Conservation (phyloP, 2,888 invertebrate genomes). For the Leptopterna dolabrata region DNA sequence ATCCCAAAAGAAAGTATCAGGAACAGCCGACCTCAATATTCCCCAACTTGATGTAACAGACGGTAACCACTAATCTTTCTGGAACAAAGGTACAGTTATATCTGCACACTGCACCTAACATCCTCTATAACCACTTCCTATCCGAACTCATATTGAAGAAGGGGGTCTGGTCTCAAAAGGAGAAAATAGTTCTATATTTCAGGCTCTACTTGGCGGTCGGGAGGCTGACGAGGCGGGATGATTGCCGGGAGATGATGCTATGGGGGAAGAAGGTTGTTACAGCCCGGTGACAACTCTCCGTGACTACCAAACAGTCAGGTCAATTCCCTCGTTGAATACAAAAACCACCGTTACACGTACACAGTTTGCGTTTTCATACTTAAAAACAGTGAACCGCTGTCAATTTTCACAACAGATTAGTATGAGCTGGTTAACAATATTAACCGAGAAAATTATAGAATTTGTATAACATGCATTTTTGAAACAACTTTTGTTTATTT, state of each 20-base stretch:
- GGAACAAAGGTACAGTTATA: no score
- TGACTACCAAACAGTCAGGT: slow-evolving; percentile 16
- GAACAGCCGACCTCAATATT: no score
- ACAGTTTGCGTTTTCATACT: not conserved
- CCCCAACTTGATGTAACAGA: no score
- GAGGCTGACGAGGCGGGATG: slow-evolving; percentile 22
- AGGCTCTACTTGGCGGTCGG: slow-evolving; percentile 11
- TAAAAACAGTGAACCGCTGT: no score
- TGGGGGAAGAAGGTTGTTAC: slow-evolving; percentile 24
- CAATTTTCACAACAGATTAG: no score
- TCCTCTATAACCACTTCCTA: not conserved
- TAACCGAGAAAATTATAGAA: no score
- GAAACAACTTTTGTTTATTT: no score
- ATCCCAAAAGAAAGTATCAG: no score
- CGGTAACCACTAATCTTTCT: no score
- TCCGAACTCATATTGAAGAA: not conserved
- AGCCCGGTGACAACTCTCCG: slow-evolving; percentile 39
- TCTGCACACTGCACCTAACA: no score
- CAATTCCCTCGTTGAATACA: slow-evolving; percentile 1
- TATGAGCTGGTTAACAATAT: no score
- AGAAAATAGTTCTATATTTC: slow-evolving; percentile 35
- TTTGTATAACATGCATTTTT: no score
- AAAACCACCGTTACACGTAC: slow-evolving; percentile 10
- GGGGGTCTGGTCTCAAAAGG: not conserved
- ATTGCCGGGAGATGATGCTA: not conserved